Evolutionary conservation across 1,140 invertebrate genomes (phyloP).

Genomic region (Sitobion miscanthi): DNA sequence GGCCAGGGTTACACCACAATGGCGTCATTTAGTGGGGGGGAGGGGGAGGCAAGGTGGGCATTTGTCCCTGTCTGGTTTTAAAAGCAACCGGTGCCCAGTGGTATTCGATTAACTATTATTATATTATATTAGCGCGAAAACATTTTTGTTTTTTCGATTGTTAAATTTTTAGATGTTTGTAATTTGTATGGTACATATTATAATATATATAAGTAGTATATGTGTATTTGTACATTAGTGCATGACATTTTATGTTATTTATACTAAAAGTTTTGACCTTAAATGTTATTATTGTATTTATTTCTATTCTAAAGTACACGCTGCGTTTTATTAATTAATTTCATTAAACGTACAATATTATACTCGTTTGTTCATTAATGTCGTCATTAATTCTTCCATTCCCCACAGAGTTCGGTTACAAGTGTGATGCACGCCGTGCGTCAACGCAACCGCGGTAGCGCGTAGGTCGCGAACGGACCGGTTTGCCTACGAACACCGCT

Average conservation of each 20-base stretch:
- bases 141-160: background rate
- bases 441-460: background rate
- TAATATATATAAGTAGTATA: background rate
- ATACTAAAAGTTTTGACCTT: background rate
- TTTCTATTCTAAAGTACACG: background rate
- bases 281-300: background rate
- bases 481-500: conserved; percentile 51
- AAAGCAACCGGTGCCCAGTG: too few relatives aligned
- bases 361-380: background rate
- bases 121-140: too few relatives aligned
- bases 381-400: background rate
- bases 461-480: conserved; percentile 36
- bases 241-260: background rate
- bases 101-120: too few relatives aligned
- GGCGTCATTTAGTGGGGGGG: too few relatives aligned
- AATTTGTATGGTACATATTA: background rate
- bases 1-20: background rate
- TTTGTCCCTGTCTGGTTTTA: too few relatives aligned
- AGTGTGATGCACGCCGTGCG: background rate
- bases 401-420: background rate
- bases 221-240: background rate
- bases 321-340: background rate
- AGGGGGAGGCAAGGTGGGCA: too few relatives aligned
- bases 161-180: background rate
- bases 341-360: background rate